phyloP scores from a whole-genome alignment of 2,888 invertebrate species.

The Synergus gifuensis region DNA sequence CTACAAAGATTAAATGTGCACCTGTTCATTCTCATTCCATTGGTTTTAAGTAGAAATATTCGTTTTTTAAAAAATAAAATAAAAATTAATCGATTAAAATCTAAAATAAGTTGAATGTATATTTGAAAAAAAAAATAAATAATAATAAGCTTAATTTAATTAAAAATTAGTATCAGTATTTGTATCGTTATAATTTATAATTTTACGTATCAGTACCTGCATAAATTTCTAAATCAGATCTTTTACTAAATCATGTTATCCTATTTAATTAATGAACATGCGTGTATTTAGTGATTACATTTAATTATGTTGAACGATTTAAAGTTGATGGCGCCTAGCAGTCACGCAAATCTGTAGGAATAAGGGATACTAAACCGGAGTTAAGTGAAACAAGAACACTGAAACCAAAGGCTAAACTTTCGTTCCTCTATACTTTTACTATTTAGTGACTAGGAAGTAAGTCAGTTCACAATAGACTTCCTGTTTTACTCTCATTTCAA shows the following conservation, averaged over 20 bases:
- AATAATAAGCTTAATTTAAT: too few relatives aligned
- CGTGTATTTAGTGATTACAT: constrained; percentile 6
- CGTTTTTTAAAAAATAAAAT: too few relatives aligned
- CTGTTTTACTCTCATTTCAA: constrained; percentile 15
- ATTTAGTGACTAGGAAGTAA: constrained; percentile 20
- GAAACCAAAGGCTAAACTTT: constrained; percentile 12
- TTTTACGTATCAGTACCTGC: constrained; percentile 13
- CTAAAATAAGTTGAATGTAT: neutral
- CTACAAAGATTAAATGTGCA: neutral
- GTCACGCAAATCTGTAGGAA: constrained; percentile 19
- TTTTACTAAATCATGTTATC: neutral
- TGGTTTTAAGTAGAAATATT: neutral
- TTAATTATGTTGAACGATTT: constrained; percentile 15
- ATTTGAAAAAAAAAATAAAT: neutral
- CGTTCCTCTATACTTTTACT: constrained; percentile 23
- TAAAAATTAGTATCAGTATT: neutral
- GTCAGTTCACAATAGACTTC: constrained; percentile 24
- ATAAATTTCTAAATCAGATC: constrained; percentile 14
- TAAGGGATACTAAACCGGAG: constrained; percentile 6
- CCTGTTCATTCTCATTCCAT: neutral
- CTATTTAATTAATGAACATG: constrained; percentile 34
- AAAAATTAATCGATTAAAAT: too few relatives aligned
- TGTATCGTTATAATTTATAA: constrained; percentile 9
- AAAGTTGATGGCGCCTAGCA: constrained; percentile 2
- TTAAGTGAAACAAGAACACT: neutral